phyloP scores from a whole-genome alignment of 1,140 invertebrate species.

The Bombus balteatus region DNA sequence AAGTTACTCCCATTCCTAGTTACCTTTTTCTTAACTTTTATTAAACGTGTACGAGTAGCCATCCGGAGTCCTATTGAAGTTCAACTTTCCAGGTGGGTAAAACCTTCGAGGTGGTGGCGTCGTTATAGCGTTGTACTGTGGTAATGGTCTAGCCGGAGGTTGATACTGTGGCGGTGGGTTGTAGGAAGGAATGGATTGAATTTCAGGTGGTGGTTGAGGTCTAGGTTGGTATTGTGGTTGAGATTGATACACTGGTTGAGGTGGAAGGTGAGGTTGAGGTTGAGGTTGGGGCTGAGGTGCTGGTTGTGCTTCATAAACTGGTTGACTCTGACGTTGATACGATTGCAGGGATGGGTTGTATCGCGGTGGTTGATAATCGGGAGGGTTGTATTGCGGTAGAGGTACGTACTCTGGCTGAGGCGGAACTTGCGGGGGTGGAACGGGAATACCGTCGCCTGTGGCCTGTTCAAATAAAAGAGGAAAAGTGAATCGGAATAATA shows the following conservation, averaged over 20 bases:
- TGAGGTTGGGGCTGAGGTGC: constrained; percentile 65
- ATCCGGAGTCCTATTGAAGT: constrained; percentile 91
- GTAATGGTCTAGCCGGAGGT: constrained; percentile 67
- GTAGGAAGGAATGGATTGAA: constrained; percentile 79
- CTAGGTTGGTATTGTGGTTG: constrained; percentile 73
- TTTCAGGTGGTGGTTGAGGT: constrained; percentile 79
- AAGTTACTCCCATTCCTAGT: neutral
- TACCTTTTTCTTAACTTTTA: constrained; percentile 80
- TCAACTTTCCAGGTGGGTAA: constrained; percentile 91
- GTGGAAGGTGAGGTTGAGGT: constrained; percentile 36
- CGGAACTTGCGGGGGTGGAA: constrained; percentile 85
- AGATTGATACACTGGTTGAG: constrained; percentile 82
- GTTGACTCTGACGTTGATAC: constrained; percentile 55
- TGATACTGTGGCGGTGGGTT: constrained; percentile 81
- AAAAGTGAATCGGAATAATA: neutral
- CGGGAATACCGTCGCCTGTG: constrained; percentile 90
- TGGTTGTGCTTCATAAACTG: constrained; percentile 69
- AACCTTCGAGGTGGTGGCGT: constrained; percentile 88
- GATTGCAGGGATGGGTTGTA: constrained; percentile 56
- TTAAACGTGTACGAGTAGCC: constrained; percentile 92
- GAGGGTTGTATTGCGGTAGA: constrained; percentile 86
- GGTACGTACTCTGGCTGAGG: constrained; percentile 84
- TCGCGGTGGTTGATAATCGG: constrained; percentile 82
- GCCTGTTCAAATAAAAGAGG: constrained; percentile 80
- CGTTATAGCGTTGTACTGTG: constrained; percentile 84